A percentile compares a stretch with the other conserved stretches of the same genome.
Evolutionary conservation across 2,888 invertebrate species (phyloP).

Genomic region (Zygothrica quintamaculata): DNA sequence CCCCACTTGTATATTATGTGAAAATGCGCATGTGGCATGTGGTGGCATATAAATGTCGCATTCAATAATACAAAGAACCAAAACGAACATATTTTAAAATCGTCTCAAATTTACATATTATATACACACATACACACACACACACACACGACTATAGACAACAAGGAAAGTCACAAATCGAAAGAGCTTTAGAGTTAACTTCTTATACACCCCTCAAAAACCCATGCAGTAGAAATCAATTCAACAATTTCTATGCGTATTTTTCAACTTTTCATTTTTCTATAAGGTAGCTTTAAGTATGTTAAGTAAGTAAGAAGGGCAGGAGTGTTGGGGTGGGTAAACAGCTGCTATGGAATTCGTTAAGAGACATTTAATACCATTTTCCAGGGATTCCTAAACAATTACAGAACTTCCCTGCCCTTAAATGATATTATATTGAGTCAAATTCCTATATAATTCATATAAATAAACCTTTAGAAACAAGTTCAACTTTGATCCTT

Average conservation of each 20-base stretch:
- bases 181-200: neutral
- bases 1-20: slow-evolving; percentile 62
- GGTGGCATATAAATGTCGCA: slow-evolving; percentile 67
- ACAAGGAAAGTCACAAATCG: neutral
- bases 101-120: slow-evolving; percentile 37
- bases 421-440: no score
- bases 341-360: slow-evolving; percentile 61
- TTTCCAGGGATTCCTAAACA: no score
- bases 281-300: slow-evolving; percentile 21
- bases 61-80: slow-evolving; percentile 68
- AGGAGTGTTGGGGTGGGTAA: slow-evolving; percentile 15
- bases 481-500: no score
- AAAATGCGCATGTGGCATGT: slow-evolving; percentile 71
- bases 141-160: neutral
- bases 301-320: neutral
- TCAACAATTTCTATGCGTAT: slow-evolving; percentile 70
- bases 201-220: neutral
- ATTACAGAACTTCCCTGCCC: no score
- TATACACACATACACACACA: slow-evolving; percentile 12
- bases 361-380: no score
- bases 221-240: slow-evolving; percentile 9
- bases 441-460: no score
- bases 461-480: no score
- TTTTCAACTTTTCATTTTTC: slow-evolving; percentile 78
- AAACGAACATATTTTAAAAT: slow-evolving; percentile 60